phyloP scores from a whole-genome alignment of 1,140 invertebrate genomes.

The Penaeus chinensis region DNA sequence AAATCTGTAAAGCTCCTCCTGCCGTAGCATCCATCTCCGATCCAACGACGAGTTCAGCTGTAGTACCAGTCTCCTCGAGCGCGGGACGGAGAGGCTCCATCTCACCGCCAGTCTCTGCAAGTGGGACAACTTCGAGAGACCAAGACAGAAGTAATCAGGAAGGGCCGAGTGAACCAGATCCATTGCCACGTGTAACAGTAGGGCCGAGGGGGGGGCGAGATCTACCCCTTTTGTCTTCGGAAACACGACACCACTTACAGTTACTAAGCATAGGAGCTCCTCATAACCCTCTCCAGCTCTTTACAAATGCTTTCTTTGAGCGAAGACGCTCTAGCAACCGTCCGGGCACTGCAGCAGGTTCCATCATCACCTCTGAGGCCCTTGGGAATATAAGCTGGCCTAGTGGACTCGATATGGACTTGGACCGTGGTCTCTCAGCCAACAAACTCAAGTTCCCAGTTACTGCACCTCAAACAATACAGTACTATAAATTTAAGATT shows the following conservation, averaged over 20 bases:
- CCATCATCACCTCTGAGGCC: conserved; percentile 32
- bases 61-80: conserved; percentile 9
- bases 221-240: conserved; percentile 41
- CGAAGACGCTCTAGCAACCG: conserved; percentile 55
- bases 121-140: conserved; percentile 26
- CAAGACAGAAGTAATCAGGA: conserved; percentile 45
- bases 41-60: conserved; percentile 7
- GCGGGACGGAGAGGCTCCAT: conserved; percentile 22
- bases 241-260: conserved; percentile 46
- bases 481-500: conserved; percentile 88
- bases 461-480: conserved; percentile 73
- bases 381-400: conserved; percentile 38
- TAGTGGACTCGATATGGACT: conserved; percentile 66
- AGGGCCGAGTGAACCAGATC: conserved; percentile 29
- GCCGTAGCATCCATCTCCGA: conserved; percentile 31
- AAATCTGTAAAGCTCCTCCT: conserved; percentile 43
- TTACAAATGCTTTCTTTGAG: conserved; percentile 64
- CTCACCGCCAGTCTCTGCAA: conserved; percentile 19
- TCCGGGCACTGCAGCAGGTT: conserved; percentile 23
- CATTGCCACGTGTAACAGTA: conserved; percentile 30
- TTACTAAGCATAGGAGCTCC: conserved; percentile 48
- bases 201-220: conserved; percentile 40
- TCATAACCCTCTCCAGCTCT: conserved; percentile 64
- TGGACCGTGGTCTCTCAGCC: conserved; percentile 60
- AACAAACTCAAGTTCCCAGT: conserved; percentile 63